A percentile compares a stretch with the other conserved stretches of the same genome.
Evolutionary conservation across 1,140 invertebrate genomes (phyloP).

Genomic region (Teleogryllus occipitalis): DNA sequence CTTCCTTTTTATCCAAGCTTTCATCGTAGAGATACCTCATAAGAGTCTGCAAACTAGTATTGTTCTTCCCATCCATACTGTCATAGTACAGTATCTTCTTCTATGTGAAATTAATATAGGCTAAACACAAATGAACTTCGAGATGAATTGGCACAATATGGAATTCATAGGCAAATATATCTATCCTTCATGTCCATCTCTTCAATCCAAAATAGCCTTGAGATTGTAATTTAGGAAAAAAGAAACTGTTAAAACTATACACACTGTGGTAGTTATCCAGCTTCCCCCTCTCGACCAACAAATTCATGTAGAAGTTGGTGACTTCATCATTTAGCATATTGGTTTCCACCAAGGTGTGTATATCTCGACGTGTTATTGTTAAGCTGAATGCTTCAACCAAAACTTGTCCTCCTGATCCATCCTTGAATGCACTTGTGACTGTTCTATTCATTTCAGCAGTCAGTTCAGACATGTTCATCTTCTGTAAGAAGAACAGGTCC

Average conservation of each 20-base stretch:
- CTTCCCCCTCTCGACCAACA: conserved; percentile 65
- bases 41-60: too few species aligned
- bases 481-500: conserved; percentile 25
- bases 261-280: conserved; percentile 56
- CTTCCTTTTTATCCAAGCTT: too few species aligned
- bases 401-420: conserved; percentile 38
- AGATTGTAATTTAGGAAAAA: conserved; percentile 77
- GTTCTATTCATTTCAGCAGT: conserved; percentile 32
- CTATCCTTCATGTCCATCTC: conserved; percentile 79
- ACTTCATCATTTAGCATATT: conserved; percentile 97
- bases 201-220: conserved; percentile 63
- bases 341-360: conserved; percentile 68
- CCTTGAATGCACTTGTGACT: conserved; percentile 39
- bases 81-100: too few species aligned
- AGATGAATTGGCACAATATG: too few species aligned
- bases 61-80: too few species aligned
- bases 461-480: conserved; percentile 33
- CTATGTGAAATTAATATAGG: too few species aligned
- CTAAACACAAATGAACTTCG: too few species aligned
- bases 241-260: conserved; percentile 92
- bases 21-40: too few species aligned
- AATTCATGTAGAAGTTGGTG: conserved; percentile 89
- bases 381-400: conserved; percentile 48
- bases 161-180: too few species aligned
- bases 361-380: conserved; percentile 58